Conservation (phyloP, 2,888 invertebrate genomes). For the Tyria jacobaeae region DNA sequence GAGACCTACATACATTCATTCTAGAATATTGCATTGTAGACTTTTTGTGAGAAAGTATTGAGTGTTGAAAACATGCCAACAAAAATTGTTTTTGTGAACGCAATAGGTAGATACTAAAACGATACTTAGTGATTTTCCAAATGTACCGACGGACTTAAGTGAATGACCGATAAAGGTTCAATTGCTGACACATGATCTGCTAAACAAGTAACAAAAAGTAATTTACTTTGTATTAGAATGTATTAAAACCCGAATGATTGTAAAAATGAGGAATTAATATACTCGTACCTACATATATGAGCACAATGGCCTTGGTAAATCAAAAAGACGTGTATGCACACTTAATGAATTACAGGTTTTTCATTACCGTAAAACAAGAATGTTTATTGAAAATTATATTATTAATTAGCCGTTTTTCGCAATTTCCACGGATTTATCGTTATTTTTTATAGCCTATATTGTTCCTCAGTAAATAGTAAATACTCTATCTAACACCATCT, state of each 20-base stretch:
- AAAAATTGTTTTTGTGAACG: conserved; percentile 53
- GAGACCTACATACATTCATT: conserved; percentile 65
- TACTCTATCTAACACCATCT: no score
- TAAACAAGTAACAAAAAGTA: not conserved
- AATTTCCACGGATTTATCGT: no score
- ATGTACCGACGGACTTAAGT: conserved; percentile 51
- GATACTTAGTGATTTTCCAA: conserved; percentile 56
- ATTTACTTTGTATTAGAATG: conserved; percentile 21
- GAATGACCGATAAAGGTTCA: conserved; percentile 75
- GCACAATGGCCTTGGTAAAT: not conserved
- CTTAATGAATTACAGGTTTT: no score
- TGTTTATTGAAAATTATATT: no score
- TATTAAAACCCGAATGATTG: not conserved
- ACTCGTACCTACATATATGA: no score
- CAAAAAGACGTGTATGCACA: not conserved
- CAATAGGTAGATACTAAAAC: conserved; percentile 16
- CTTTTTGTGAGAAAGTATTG: conserved; percentile 52
- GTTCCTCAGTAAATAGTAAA: no score
- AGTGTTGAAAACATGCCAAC: conserved; percentile 72
- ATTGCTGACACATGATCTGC: conserved; percentile 35
- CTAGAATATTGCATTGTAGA: conserved; percentile 57
- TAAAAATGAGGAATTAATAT: not conserved
- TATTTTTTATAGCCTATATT: no score
- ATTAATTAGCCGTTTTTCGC: no score
- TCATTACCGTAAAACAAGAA: no score